Evolutionary conservation across 2,888 invertebrate genomes (phyloP).

Genomic region (Drosophila meridiana): DNA sequence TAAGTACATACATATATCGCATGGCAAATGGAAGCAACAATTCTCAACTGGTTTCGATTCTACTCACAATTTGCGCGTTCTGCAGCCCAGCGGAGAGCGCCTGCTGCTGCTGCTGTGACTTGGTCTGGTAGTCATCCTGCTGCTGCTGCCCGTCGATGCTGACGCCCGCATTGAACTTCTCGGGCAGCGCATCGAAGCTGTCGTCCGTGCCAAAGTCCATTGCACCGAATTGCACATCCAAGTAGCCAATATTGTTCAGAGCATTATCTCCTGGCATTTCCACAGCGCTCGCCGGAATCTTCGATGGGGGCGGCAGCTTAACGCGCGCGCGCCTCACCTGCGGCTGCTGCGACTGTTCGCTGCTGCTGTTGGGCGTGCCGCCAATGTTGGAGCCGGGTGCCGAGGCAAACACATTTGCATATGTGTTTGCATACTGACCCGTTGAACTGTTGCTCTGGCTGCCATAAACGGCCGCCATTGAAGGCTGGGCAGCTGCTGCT

Average conservation of each 20-base stretch:
- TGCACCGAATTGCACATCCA: slow-evolving; percentile 97
- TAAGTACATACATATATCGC: not conserved
- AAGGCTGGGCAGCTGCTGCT: slow-evolving; percentile 45
- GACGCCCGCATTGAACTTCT: slow-evolving; percentile 84
- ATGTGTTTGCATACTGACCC: slow-evolving; percentile 82
- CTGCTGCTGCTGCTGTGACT: slow-evolving; percentile 80
- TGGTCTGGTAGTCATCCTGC: slow-evolving; percentile 83
- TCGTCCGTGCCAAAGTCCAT: slow-evolving; percentile 89
- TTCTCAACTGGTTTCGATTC: not conserved
- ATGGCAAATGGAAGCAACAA: no score
- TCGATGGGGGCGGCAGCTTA: slow-evolving; percentile 93
- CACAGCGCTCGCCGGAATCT: slow-evolving; percentile 97
- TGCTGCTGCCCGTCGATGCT: slow-evolving; percentile 82
- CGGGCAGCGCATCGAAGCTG: slow-evolving; percentile 83
- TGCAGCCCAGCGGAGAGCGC: slow-evolving; percentile 81
- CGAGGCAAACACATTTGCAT: slow-evolving; percentile 84
- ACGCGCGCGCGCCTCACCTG: slow-evolving; percentile 88
- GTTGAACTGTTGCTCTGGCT: slow-evolving; percentile 43
- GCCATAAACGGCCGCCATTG: slow-evolving; percentile 55
- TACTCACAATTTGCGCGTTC: slow-evolving; percentile 83
- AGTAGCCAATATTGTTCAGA: slow-evolving; percentile 89
- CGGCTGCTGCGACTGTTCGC: slow-evolving; percentile 80
- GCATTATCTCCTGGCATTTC: slow-evolving; percentile 97
- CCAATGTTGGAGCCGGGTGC: slow-evolving; percentile 65
- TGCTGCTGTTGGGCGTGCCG: slow-evolving; percentile 51